Evolutionary conservation across 2,888 invertebrate genomes (phyloP).

Genomic region (Arenicola marina): DNA sequence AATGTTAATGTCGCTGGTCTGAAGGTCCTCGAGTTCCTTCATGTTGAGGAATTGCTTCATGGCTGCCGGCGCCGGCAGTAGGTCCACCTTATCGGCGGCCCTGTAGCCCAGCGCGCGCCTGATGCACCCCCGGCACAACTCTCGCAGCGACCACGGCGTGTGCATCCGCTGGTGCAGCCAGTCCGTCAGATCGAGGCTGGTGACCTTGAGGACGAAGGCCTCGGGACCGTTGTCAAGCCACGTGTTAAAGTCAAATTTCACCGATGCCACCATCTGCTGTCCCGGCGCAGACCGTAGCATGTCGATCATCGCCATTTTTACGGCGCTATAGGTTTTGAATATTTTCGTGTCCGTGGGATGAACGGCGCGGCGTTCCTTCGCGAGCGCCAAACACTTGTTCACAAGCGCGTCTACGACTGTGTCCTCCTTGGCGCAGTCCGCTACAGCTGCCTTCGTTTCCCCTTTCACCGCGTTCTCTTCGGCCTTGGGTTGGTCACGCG

Average conservation of each 20-base stretch:
- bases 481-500: not conserved
- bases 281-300: conserved; percentile 10
- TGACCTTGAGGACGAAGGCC: conserved; percentile 20
- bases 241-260: conserved; percentile 16
- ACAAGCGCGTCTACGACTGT: no score
- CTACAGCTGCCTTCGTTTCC: no score
- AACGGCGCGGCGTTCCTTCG: not conserved
- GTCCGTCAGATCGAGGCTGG: conserved; percentile 17
- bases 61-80: conserved; percentile 3
- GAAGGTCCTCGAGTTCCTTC: conserved; percentile 17
- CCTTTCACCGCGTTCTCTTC: not conserved
- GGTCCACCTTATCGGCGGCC: conserved; percentile 17
- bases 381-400: not conserved
- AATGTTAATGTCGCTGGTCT: conserved; percentile 16
- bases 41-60: conserved; percentile 16
- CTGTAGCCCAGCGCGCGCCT: conserved; percentile 16
- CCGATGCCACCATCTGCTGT: conserved; percentile 16
- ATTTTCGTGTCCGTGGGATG: not conserved
- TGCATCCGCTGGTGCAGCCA: conserved; percentile 16
- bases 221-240: conserved; percentile 23
- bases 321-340: conserved; percentile 24
- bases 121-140: conserved; percentile 14
- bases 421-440: not conserved
- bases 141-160: conserved; percentile 14
- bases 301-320: conserved; percentile 24